Evolutionary conservation across 2,888 invertebrate genomes (phyloP).

Genomic region (Acleris cristana): DNA sequence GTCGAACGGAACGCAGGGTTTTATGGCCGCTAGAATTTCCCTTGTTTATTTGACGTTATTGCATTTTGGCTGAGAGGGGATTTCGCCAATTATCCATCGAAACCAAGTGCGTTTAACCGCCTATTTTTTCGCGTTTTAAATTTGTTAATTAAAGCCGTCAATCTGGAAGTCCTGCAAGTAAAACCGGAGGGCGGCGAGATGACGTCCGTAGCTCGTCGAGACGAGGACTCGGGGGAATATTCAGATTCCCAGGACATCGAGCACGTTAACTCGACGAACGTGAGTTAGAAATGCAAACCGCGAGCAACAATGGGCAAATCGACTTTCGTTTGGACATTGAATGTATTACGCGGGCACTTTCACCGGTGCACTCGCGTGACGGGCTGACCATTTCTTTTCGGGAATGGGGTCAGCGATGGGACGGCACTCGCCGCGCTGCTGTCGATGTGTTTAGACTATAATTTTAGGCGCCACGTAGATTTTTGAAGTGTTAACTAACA

Average conservation of each 20-base stretch:
- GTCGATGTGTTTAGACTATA: constrained; percentile 62
- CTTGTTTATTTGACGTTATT: constrained; percentile 79
- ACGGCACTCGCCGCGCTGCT: constrained; percentile 69
- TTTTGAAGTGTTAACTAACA: constrained; percentile 51
- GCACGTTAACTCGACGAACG: constrained; percentile 72
- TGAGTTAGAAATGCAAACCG: constrained; percentile 61
- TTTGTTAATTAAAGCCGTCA: constrained; percentile 58
- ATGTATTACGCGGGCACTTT: constrained; percentile 73
- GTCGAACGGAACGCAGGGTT: constrained; percentile 60
- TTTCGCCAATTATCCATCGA: constrained; percentile 55
- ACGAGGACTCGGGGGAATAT: constrained; percentile 77
- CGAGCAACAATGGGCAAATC: constrained; percentile 45
- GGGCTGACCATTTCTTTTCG: constrained; percentile 80
- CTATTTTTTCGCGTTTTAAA: constrained; percentile 48
- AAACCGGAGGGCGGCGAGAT: constrained; percentile 74
- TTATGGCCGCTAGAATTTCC: constrained; percentile 73
- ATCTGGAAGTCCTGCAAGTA: constrained; percentile 77
- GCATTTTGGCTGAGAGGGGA: constrained; percentile 67
- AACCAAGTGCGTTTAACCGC: constrained; percentile 57
- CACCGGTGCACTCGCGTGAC: constrained; percentile 75
- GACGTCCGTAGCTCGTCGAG: constrained; percentile 75
- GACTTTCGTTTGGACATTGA: constrained; percentile 78
- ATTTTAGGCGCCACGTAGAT: constrained; percentile 61
- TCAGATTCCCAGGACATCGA: constrained; percentile 80
- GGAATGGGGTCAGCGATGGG: constrained; percentile 77